phyloP scores from a whole-genome alignment of 2,113 vertebrate genomes.

The Sorex araneus region DNA sequence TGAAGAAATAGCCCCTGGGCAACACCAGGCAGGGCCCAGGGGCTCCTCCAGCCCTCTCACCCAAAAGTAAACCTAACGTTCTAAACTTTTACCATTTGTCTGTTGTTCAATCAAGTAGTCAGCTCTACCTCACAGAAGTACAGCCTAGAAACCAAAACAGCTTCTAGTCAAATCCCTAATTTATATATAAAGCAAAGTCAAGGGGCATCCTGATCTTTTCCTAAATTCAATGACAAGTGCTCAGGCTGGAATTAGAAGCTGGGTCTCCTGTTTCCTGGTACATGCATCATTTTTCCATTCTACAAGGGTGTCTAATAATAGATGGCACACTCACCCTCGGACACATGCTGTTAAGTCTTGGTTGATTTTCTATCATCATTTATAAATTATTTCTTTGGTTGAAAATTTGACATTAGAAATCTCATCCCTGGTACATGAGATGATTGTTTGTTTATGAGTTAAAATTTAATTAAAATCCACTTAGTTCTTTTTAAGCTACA shows the following conservation, averaged over 20 bases:
- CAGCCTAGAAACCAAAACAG: not conserved
- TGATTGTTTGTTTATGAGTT: conserved; percentile 62
- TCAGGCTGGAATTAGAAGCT: not conserved
- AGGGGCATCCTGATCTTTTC: not conserved
- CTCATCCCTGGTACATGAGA: conserved; percentile 5
- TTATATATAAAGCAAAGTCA: not conserved
- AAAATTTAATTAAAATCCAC: conserved; percentile 67
- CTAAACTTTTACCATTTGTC: not conserved
- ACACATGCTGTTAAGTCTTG: not conserved
- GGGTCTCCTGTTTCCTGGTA: not conserved
- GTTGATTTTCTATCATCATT: not conserved
- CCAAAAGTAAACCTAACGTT: not conserved
- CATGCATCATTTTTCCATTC: not conserved
- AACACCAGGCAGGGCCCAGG: no score
- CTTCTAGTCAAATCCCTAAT: conserved; percentile 1
- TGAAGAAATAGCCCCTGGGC: no score
- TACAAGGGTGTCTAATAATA: not conserved
- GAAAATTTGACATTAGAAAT: conserved; percentile 49
- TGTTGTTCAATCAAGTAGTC: not conserved
- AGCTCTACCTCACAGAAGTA: not conserved
- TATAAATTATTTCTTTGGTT: conserved; percentile 45
- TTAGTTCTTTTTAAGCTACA: conserved; percentile 37
- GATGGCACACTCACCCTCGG: not conserved
- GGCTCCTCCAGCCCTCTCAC: no score
- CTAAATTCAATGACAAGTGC: not conserved